Percentiles rank a stretch among this genome's conserved stretches.
These are phyloP conservation scores for Myotis pilosus DNA, from an alignment of 2,797 vertebrate species.

Conservation along the genomic window DNA sequence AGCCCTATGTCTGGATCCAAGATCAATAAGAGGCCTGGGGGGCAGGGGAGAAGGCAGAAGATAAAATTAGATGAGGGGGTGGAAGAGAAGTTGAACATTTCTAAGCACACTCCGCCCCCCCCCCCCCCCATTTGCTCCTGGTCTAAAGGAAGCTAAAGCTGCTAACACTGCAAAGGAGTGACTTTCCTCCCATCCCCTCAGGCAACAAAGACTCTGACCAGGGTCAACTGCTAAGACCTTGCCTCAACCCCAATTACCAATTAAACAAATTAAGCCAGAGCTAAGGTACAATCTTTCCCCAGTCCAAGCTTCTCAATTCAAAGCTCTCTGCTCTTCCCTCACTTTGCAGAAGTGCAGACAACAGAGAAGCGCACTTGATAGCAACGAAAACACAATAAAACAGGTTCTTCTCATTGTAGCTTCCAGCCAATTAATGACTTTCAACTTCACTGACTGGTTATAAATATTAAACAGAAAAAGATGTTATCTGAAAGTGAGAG, in stretches of 20 bases:
- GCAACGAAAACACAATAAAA: neutral
- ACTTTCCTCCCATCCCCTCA: neutral
- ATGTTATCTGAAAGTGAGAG: neutral
- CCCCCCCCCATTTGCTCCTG: neutral
- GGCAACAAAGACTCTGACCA: neutral
- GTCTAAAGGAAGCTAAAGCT: neutral
- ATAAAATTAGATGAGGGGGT: neutral
- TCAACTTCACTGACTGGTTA: neutral
- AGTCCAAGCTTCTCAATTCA: neutral
- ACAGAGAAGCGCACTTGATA: neutral
- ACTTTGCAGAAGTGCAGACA: neutral
- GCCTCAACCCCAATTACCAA: neutral
- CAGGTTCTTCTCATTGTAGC: neutral
- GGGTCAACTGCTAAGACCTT: neutral
- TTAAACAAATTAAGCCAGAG: neutral
- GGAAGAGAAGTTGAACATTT: neutral
- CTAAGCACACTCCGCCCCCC: neutral
- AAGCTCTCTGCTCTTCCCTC: neutral
- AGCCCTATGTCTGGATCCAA: neutral
- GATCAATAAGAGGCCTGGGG: neutral
- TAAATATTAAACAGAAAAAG: slow-evolving; percentile 55
- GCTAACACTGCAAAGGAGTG: neutral
- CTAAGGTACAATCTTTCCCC: neutral
- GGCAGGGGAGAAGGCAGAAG: neutral
- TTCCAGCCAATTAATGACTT: neutral